Conservation (phyloP, 2,888 invertebrate species). For the Tetrapedia diversipes region DNA sequence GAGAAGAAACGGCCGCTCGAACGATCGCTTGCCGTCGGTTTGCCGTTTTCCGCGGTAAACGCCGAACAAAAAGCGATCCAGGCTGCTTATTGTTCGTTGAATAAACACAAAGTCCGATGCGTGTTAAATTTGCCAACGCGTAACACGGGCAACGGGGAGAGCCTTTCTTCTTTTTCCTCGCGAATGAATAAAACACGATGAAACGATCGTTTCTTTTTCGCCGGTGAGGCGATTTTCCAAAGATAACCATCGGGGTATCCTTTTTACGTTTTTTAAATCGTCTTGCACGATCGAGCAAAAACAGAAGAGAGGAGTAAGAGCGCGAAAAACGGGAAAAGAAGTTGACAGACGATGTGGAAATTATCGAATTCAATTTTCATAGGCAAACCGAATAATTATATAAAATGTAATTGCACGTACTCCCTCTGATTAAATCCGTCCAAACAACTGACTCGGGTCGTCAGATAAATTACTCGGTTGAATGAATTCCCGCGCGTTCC, state of each 20-base stretch:
- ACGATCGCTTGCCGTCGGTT: slow-evolving; percentile 29
- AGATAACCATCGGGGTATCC: no score
- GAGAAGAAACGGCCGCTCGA: not conserved
- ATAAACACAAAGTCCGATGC: slow-evolving; percentile 9
- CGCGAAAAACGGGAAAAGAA: not conserved
- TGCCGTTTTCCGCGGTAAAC: slow-evolving; percentile 13
- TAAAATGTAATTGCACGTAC: slow-evolving; percentile 31
- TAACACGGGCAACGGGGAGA: not conserved
- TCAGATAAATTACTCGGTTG: slow-evolving; percentile 28
- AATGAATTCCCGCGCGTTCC: slow-evolving; percentile 40
- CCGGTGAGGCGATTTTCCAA: not conserved
- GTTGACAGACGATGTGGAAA: not conserved
- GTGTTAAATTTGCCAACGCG: not conserved
- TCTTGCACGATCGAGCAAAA: no score
- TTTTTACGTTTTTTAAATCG: no score
- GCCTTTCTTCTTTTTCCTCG: not conserved
- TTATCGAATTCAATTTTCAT: not conserved
- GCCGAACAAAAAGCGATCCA: slow-evolving; percentile 7
- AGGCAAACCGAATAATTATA: slow-evolving; percentile 38
- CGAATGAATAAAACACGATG: not conserved
- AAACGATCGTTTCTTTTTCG: not conserved
- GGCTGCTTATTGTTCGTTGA: slow-evolving; percentile 34
- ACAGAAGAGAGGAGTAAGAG: no score
- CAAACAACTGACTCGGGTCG: slow-evolving; percentile 19
- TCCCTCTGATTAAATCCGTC: slow-evolving; percentile 14